Evolutionary conservation across 1,140 invertebrate genomes (phyloP), one percentile per base, ranked within the genome.

Genomic region (Hestina assimilis): DNA sequence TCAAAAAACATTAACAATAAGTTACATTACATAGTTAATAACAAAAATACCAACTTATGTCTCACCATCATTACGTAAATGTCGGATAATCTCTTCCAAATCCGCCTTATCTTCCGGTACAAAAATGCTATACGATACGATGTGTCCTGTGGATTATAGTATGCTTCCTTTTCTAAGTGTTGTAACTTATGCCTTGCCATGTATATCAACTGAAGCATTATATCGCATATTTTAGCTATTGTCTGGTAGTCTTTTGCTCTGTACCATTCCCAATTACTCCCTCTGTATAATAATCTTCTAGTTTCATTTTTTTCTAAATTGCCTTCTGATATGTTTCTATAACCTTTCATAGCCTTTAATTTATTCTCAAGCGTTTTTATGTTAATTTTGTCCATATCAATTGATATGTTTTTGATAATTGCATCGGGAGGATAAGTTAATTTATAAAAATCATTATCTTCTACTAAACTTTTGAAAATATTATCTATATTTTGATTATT

Each of bases 81-180:
- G 8, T 73, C 63, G 12, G 55, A 33, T 45, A 79, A 56, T 14
- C 46, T 63, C 6, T 58, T 70, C 53, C 48, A 67, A 5, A 73
- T 58, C 1, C 52, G 53, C 12, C 62, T 43, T 4, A 79, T 9
- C 0, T 51, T 31, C 8, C 56, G 45, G 40, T 74, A 74, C 1
- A 72, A n/a, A 21, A 64, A 79, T 5, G 72, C 72, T 2, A 79
- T 69, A 1, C 76, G 72, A n/a, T 72, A 79, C 0, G 68, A 66
- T 0, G 70, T 70, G 21, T 75, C 74, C 4, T 56, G 59, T 1
- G 55, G 52, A 24, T 63, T 72, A 38, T 68, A 77, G 38, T 64
- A 63, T 11, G 59, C 50, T n/a, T 56, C 51, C 0, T 26, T 24
- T 23, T 79, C 69, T 3, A 79, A 4, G 3, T 45, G 45, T 15